phyloP scores from a whole-genome alignment of 2,888 invertebrate genomes.

The Cyclophora punctaria region DNA sequence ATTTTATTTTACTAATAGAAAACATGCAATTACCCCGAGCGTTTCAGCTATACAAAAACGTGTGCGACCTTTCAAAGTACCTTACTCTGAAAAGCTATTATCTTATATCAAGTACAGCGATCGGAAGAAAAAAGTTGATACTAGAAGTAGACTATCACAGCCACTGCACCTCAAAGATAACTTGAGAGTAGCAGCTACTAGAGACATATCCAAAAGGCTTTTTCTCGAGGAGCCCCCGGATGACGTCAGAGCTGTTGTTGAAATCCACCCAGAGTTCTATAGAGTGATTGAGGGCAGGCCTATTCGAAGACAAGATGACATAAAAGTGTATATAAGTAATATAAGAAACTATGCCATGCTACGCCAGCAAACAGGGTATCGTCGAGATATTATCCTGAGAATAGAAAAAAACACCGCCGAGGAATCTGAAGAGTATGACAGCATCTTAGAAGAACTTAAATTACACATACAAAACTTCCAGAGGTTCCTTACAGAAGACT shows the following conservation, averaged over 20 bases:
- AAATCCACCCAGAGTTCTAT: conserved; percentile 80
- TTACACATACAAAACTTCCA: conserved; percentile 61
- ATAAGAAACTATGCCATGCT: conserved; percentile 66
- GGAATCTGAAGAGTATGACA: conserved; percentile 45
- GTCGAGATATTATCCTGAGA: conserved; percentile 56
- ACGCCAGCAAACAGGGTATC: conserved; percentile 65
- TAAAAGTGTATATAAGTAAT: conserved; percentile 73
- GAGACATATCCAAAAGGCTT: conserved; percentile 73
- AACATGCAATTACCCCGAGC: conserved; percentile 37
- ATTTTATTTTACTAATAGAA: conserved; percentile 60
- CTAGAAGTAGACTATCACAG: conserved; percentile 37
- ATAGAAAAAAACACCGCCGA: conserved; percentile 48
- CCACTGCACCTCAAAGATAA: conserved; percentile 60
- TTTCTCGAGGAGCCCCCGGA: conserved; percentile 73
- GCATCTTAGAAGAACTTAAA: conserved; percentile 45
- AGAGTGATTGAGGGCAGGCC: conserved; percentile 77
- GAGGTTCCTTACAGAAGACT: conserved; percentile 63
- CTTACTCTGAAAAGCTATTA: conserved; percentile 57
- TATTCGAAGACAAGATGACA: conserved; percentile 73
- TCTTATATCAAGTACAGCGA: conserved; percentile 67
- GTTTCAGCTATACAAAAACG: conserved; percentile 28
- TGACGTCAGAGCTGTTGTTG: conserved; percentile 74
- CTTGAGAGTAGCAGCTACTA: conserved; percentile 53
- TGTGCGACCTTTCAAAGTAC: conserved; percentile 46
- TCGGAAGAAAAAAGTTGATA: conserved; percentile 47